phyloP scores from a whole-genome alignment of 2,888 invertebrate species.

The Oxytorus armatus region DNA sequence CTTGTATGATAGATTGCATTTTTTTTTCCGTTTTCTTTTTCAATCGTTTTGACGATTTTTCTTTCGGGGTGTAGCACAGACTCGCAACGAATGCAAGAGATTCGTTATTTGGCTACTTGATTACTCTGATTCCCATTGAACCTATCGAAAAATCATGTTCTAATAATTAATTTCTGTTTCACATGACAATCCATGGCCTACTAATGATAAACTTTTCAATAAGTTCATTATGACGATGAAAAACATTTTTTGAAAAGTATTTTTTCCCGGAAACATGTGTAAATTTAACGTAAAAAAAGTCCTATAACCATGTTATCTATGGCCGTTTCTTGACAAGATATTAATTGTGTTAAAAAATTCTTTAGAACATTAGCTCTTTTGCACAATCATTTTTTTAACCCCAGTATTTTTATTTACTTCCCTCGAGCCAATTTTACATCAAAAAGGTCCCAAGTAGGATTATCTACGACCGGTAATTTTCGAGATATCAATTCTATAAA shows the following conservation, averaged over 20 bases:
- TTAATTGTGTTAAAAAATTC: no score
- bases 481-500: no score
- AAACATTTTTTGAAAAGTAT: no score
- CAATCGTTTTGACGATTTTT: conserved; percentile 28
- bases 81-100: conserved; percentile 35
- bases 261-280: background rate
- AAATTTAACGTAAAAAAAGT: background rate
- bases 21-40: conserved; percentile 63
- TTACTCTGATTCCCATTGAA: background rate
- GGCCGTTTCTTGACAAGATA: no score
- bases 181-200: background rate
- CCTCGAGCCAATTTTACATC: no score
- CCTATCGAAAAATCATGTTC: background rate
- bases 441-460: no score
- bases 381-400: no score
- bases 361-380: no score
- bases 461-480: background rate
- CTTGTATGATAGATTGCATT: conserved; percentile 76
- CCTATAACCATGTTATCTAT: no score
- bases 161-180: background rate
- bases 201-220: no score
- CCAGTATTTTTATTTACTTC: no score
- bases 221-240: no score
- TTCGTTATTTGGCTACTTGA: conserved; percentile 1
- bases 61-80: conserved; percentile 50